phyloP scores from a whole-genome alignment of 2,797 vertebrate species.

The Poeciliopsis turneri region DNA sequence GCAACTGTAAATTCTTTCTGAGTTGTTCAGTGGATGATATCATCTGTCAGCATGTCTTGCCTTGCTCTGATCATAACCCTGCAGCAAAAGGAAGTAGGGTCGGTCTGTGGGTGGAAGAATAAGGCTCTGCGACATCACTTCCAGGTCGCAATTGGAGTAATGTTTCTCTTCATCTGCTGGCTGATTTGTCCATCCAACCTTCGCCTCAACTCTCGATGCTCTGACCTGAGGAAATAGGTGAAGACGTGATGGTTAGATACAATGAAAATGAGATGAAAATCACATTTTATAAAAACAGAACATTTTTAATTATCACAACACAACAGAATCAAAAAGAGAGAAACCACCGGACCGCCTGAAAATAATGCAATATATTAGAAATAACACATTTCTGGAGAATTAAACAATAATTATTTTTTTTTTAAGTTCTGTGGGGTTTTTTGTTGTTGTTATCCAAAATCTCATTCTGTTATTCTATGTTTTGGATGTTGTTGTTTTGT shows the following conservation, averaged over 20 bases:
- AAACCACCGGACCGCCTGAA: not conserved
- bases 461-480: constrained; percentile 5
- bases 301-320: not conserved
- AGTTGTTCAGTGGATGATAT: constrained; percentile 53
- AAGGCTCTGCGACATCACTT: constrained; percentile 91
- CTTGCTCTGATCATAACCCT: constrained; percentile 92
- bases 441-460: constrained; percentile 7
- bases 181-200: constrained; percentile 74
- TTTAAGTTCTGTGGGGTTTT: not conserved
- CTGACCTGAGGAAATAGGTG: constrained; percentile 61
- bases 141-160: constrained; percentile 84
- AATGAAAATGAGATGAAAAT: not conserved
- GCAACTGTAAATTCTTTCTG: constrained; percentile 26
- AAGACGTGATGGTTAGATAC: constrained; percentile 6
- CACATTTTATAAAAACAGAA: not conserved
- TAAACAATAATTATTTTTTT: not conserved
- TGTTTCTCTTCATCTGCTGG: constrained; percentile 76
- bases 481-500: constrained; percentile 4
- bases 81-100: constrained; percentile 91
- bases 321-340: not conserved
- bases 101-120: constrained; percentile 91
- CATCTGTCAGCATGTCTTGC: constrained; percentile 80
- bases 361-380: not conserved
- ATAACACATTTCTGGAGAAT: not conserved
- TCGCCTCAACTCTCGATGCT: constrained; percentile 68